Evolutionary conservation across 2,888 invertebrate genomes (phyloP), one percentile per base, ranked within the genome.

Genomic region (Diabrotica balteata): DNA sequence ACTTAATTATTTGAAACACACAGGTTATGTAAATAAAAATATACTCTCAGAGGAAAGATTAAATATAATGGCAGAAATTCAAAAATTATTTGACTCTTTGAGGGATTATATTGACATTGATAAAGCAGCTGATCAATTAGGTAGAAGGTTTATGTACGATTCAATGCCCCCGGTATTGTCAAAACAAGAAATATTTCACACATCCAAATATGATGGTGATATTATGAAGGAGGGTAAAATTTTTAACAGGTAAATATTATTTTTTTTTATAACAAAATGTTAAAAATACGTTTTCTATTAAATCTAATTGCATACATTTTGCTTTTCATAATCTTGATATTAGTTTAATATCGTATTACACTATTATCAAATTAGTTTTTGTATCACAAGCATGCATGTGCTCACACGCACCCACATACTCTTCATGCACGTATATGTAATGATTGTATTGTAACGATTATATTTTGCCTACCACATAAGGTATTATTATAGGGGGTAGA

Each of bases 51-150:
- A 84, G 45, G 80, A 67, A 58, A 73, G 75, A 55, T 64, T 79
- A 8, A 79, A 85, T 43, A 88, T 94, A 69, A 77, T 85, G 7
- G 81, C 84, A 7, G 85, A 88, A 64, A 81, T 91, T 0, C 82
- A 85, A 59, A 82, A 84, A 2, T 80, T 93, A 43, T 86, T 93
- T 79, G 81, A 84, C 17, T 88, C 87, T 76, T 80, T 93, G 55
- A 83, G 89, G 60, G 79, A 88, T 46, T 85, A 90, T 78, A 82
- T 90, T 3, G 89, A 91, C 49, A 84, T 91, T 53, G 94, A 98
- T 82, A 87, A 88, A 49, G 94, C 93, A 11, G 93, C 93, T 3
- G 98, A 98, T 84, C 90, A 93, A 83, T 87, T 97, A 87, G 93
- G 92, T 3, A 93, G 92, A 77, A 89, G 90, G 73, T 95, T 91